Base-by-base conservation (phyloP, 2,113 vertebrate species). In the Oncorhynchus clarkii region DNA sequence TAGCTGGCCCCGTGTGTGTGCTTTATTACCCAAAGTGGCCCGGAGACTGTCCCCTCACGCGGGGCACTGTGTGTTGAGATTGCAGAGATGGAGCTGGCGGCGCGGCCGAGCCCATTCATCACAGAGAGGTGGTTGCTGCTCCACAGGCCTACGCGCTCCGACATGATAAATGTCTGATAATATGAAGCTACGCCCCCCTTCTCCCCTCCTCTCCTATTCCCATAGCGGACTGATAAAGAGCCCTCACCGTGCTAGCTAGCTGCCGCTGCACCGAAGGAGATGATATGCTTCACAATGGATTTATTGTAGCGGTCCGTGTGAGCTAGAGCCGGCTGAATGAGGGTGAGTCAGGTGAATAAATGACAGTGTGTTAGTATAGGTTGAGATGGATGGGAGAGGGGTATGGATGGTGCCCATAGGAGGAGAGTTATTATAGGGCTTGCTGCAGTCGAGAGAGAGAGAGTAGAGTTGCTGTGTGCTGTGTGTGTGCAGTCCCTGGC, bases 151-250 rank as follows among this genome's bases (percentile, higher is more conserved):
- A 72, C 14, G 29, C 22, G 49, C 14, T 73, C 67, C 16, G 8
- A 70, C 82, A 75, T 80, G 79, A 85, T 83, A 70, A 76, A 83
- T 72, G 72, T 18, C 77, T 73, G 71, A 74, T 71, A 80, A 78
- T 74, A 78, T 54, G 18, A 12, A 71, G 39, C 22, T 34, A 73
- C 39, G 27, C 4, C 31, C 75, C 22, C 65, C n/a, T 22, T 11
- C 24, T 14, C 64, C 26, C 8, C 67, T 45, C 67, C 34, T 24
- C n/a, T 45, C 67, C 64, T 39, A 13, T 49, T 4, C 26, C 34
- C 16, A 7, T 12, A n/a, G 20, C 31, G 16, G 18, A 29, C 65
- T 59, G 48, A 75, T 75, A 67, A 66, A 74, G 39, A 67, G 22
- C 29, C 45, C 27, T 62, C n/a, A 20, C 26, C 18, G 27, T 24